Evolutionary conservation across 1,140 invertebrate genomes (phyloP).

Genomic region (Spodoptera frugiperda): DNA sequence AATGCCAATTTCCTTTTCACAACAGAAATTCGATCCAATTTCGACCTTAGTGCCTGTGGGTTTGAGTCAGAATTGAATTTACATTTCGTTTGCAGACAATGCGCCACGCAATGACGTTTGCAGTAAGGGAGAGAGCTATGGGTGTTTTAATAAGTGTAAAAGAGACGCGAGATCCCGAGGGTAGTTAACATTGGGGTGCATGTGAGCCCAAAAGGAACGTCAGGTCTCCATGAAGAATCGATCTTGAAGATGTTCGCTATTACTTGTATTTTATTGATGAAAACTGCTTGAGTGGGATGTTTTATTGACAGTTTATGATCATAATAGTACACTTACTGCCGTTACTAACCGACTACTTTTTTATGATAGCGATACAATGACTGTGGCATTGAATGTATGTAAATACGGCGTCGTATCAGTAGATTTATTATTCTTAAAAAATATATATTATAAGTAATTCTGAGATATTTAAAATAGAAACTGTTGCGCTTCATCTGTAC

Average conservation of each 20-base stretch:
- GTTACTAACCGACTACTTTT: background rate
- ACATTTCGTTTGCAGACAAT: constrained; percentile 70
- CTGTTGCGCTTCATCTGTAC: background rate
- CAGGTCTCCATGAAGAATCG: constrained; percentile 79
- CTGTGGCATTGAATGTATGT: too few species aligned
- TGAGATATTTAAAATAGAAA: background rate
- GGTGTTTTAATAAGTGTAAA: constrained; percentile 57
- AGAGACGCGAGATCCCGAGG: constrained; percentile 64
- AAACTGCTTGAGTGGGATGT: constrained; percentile 13
- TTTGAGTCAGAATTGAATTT: constrained; percentile 60
- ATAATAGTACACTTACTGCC: background rate
- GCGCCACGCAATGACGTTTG: constrained; percentile 85
- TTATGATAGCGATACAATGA: background rate
- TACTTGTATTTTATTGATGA: constrained; percentile 41
- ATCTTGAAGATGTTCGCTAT: constrained; percentile 77
- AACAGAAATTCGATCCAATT: constrained; percentile 51
- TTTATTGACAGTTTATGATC: constrained; percentile 20
- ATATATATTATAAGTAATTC: too few species aligned
- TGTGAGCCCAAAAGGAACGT: constrained; percentile 72
- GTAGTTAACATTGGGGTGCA: constrained; percentile 77
- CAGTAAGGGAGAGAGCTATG: constrained; percentile 60
- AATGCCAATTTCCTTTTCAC: constrained; percentile 84
- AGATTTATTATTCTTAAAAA: too few species aligned
- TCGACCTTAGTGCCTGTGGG: constrained; percentile 55
- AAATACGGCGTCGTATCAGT: too few species aligned